A percentile compares a stretch with the other conserved stretches of the same genome.
These are phyloP conservation scores for Dryobates pubescens DNA, from an alignment of 2,797 vertebrate genomes.

Conservation along the genomic window DNA sequence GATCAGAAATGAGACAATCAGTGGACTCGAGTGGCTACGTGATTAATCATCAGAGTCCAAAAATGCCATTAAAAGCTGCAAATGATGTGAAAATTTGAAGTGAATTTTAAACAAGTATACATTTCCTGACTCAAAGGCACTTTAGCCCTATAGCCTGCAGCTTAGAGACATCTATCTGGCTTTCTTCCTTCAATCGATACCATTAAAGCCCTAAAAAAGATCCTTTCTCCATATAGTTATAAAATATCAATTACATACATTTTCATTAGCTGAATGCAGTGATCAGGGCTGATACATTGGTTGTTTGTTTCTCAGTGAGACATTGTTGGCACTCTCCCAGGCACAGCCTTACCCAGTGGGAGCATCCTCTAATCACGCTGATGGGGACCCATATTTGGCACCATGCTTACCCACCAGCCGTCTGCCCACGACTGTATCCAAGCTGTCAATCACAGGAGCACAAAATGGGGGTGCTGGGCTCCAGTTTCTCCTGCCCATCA, in stretches of 20 bases:
- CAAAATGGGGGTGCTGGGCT: not conserved
- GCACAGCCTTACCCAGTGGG: conserved; percentile 12
- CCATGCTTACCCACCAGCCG: fast-evolving
- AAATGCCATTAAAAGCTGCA: conserved; percentile 65
- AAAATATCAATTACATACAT: conserved; percentile 82
- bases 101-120: conserved; percentile 70
- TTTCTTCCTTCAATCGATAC: conserved; percentile 75
- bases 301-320: conserved; percentile 70
- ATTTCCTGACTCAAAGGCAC: conserved; percentile 66
- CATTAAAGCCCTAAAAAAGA: conserved; percentile 74
- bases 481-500: not conserved
- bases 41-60: conserved; percentile 55
- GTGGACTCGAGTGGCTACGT: not conserved
- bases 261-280: conserved; percentile 80
- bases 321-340: conserved; percentile 60
- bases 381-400: not conserved
- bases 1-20: conserved; percentile 52
- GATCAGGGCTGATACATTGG: conserved; percentile 65
- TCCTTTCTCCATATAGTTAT: conserved; percentile 75
- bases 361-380: not conserved
- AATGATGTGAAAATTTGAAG: conserved; percentile 72
- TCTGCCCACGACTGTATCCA: not conserved
- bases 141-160: conserved; percentile 54
- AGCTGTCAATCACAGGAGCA: not conserved
- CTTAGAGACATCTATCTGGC: conserved; percentile 65